Evolutionary conservation across 1,140 invertebrate species (phyloP).

Genomic region (Drosophila santomea): DNA sequence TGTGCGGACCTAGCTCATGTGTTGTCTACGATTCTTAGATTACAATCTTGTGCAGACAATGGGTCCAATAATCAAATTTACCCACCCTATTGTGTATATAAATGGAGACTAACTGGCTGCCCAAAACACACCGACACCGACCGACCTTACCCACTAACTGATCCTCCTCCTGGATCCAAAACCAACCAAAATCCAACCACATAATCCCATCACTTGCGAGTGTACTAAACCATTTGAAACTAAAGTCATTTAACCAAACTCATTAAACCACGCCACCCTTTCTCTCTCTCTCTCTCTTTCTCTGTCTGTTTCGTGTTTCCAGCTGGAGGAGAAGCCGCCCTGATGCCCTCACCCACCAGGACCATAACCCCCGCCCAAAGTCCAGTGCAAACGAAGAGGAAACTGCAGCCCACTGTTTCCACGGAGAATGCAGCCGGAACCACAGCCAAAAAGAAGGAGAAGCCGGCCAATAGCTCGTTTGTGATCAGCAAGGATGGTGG

Average conservation of each 20-base stretch:
- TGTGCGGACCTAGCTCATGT: conserved; percentile 4
- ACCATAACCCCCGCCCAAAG: conserved; percentile 85
- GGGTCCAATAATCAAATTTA: conserved; percentile 3
- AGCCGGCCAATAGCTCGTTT: conserved; percentile 71
- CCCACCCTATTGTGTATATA: conserved; percentile 54
- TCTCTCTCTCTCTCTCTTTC: conserved; percentile 58
- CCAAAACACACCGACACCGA: conserved; percentile 42
- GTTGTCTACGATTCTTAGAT: background rate
- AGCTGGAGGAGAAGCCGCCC: conserved; percentile 85
- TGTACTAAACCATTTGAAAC: conserved; percentile 71
- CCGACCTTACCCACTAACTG: conserved; percentile 37
- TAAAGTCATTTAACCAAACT: conserved; percentile 79
- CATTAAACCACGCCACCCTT: conserved; percentile 77
- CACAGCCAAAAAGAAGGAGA: conserved; percentile 77
- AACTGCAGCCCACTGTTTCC: conserved; percentile 89
- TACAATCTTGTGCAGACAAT: background rate
- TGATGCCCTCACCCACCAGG: conserved; percentile 87
- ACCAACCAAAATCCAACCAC: conserved; percentile 17
- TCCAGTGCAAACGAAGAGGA: conserved; percentile 86
- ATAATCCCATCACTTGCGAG: conserved; percentile 45
- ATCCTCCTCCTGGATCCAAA: conserved; percentile 4
- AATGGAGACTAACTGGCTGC: conserved; percentile 64
- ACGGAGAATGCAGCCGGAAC: conserved; percentile 85
- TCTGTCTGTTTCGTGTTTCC: conserved; percentile 24
- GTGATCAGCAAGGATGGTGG: conserved; percentile 44